These are phyloP conservation scores for Entelurus aequoreus DNA, from an alignment of 2,113 vertebrate species.

Conservation along the genomic window DNA sequence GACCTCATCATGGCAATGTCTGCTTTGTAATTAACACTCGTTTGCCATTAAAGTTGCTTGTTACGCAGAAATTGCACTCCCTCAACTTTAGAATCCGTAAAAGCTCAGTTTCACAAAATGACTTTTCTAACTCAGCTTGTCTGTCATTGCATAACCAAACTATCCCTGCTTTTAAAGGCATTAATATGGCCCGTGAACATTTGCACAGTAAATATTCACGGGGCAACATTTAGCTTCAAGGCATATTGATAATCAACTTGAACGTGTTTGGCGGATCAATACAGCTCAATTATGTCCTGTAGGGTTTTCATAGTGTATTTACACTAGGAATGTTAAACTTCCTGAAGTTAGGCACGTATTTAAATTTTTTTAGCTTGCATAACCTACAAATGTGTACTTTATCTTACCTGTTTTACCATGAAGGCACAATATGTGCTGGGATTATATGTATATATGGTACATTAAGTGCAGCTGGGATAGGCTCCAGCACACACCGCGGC, in stretches of 20 bases:
- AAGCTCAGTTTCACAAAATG: background rate
- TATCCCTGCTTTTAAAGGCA: slow-evolving; percentile 8
- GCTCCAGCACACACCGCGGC: no score
- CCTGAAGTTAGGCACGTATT: no score
- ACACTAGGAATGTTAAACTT: background rate
- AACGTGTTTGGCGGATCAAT: slow-evolving; percentile 6
- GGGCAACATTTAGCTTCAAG: slow-evolving; percentile 2
- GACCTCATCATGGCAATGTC: slow-evolving; percentile 2
- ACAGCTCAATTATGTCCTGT: background rate
- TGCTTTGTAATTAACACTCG: no score
- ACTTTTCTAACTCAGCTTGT: background rate
- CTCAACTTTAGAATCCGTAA: slow-evolving; percentile 10
- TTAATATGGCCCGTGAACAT: background rate
- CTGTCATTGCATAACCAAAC: slow-evolving; percentile 2
- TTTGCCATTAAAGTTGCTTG: slow-evolving; percentile 19
- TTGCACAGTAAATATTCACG: slow-evolving; percentile 5
- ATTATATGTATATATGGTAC: no score
- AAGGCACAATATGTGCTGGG: no score
- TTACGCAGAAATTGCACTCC: slow-evolving; percentile 28
- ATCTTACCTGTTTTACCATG: no score
- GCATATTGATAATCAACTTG: background rate
- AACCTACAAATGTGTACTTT: no score
- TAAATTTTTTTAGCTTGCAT: no score
- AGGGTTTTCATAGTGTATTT: background rate
- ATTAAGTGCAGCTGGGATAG: no score